phyloP scores from a whole-genome alignment of 2,888 invertebrate genomes.

The Euplagia quadripunctaria region DNA sequence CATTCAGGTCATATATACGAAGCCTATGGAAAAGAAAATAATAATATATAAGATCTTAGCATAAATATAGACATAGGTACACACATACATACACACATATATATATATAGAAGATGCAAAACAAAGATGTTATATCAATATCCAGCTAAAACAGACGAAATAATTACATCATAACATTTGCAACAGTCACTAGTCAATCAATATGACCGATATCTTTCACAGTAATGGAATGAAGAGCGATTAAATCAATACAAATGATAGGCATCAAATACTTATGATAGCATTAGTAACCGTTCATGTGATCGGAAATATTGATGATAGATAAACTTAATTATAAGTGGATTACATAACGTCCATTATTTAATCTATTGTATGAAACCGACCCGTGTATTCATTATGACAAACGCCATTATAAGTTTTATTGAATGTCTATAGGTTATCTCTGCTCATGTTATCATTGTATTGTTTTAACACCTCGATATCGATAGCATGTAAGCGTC shows the following conservation, averaged over 20 bases:
- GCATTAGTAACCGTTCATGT: slow-evolving; percentile 63
- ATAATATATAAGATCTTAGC: too few relatives aligned
- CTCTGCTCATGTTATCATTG: slow-evolving; percentile 35
- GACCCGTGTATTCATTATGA: slow-evolving; percentile 57
- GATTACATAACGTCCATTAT: slow-evolving; percentile 68
- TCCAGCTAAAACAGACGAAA: slow-evolving; percentile 19
- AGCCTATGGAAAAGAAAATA: too few relatives aligned
- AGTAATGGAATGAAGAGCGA: slow-evolving; percentile 42
- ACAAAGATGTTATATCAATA: slow-evolving; percentile 4
- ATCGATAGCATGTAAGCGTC: slow-evolving; percentile 19
- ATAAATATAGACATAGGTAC: too few relatives aligned
- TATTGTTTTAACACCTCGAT: slow-evolving; percentile 39
- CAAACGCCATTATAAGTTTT: slow-evolving; percentile 50
- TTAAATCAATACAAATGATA: slow-evolving; percentile 53
- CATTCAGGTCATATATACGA: too few relatives aligned
- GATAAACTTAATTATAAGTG: slow-evolving; percentile 60
- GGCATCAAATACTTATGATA: slow-evolving; percentile 58
- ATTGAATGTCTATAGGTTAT: slow-evolving; percentile 49
- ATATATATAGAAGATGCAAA: background rate
- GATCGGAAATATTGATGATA: slow-evolving; percentile 62
- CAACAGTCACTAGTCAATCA: slow-evolving; percentile 31
- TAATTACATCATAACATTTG: slow-evolving; percentile 25
- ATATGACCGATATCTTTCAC: slow-evolving; percentile 36
- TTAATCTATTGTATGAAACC: slow-evolving; percentile 61
- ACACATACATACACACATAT: too few relatives aligned